phyloP scores from a whole-genome alignment of 64 coral and sea anemone genomes.

The Cladopsammia gracilis region DNA sequence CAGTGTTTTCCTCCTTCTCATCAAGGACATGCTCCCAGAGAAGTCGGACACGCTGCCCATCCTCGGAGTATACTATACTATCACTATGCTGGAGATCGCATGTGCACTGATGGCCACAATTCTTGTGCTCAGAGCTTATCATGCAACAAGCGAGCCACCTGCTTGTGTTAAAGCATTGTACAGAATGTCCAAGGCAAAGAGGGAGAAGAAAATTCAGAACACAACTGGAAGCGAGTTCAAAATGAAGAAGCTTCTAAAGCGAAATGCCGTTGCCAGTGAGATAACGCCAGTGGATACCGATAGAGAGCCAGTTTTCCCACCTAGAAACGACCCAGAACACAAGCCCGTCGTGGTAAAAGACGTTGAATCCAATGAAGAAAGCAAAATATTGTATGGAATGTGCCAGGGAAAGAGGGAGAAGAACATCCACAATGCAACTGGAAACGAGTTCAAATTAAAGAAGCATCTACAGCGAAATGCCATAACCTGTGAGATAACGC shows the following conservation, averaged over 20 bases:
- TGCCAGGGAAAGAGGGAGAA: not conserved
- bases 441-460: not conserved
- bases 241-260: not conserved
- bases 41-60: slow-evolving; percentile 69
- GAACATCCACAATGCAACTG: not conserved
- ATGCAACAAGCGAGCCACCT: slow-evolving; percentile 23
- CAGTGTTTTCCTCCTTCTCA: slow-evolving; percentile 68
- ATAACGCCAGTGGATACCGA: not conserved
- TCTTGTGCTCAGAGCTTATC: slow-evolving; percentile 66
- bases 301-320: no score
- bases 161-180: not conserved
- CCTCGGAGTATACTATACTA: slow-evolving; percentile 56
- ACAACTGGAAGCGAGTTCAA: not conserved
- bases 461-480: not conserved
- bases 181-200: not conserved
- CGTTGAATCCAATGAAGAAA: no score
- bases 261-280: not conserved
- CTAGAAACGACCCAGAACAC: not conserved
- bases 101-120: slow-evolving; percentile 49
- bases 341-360: not conserved
- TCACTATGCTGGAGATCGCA: slow-evolving; percentile 57
- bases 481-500: not conserved
- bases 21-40: slow-evolving; percentile 67
- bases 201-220: not conserved
- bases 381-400: not conserved